These are phyloP conservation scores for Poeciliopsis presidionis DNA, from an alignment of 2,797 vertebrate species.

Conservation along the genomic window DNA sequence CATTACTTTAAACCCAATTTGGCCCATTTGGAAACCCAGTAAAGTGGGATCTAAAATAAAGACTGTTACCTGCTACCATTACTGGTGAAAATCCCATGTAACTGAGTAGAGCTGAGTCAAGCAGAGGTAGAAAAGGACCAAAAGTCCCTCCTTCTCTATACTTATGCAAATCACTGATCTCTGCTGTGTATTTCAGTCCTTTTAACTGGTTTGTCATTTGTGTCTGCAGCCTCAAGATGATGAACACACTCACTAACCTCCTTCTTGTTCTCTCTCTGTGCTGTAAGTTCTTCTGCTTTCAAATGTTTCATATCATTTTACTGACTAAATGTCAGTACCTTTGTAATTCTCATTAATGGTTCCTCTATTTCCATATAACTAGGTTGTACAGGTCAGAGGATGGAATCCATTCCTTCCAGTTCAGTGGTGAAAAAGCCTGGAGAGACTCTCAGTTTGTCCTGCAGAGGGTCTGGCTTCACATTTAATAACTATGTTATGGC, in stretches of 20 bases:
- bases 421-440: conserved; percentile 31
- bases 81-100: too few relatives aligned
- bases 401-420: neutral
- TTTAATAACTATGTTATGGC: fast-evolving
- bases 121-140: too few relatives aligned
- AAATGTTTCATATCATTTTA: neutral
- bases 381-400: neutral
- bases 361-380: neutral
- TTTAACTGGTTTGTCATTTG: neutral
- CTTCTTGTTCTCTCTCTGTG: neutral
- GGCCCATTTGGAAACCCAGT: too few relatives aligned
- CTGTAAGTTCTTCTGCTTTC: neutral
- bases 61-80: too few relatives aligned
- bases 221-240: conserved; percentile 2
- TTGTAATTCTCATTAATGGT: neutral
- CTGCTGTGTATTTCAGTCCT: conserved; percentile 21
- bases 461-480: neutral
- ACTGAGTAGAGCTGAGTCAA: too few relatives aligned
- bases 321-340: neutral
- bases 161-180: conserved; percentile 26
- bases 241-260: conserved; percentile 1
- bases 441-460: conserved; percentile 19
- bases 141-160: neutral
- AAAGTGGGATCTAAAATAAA: too few relatives aligned
- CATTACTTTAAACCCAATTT: too few relatives aligned